Evolutionary conservation across 2,888 invertebrate species (phyloP).

Genomic region (Notocelia uddmanniana): DNA sequence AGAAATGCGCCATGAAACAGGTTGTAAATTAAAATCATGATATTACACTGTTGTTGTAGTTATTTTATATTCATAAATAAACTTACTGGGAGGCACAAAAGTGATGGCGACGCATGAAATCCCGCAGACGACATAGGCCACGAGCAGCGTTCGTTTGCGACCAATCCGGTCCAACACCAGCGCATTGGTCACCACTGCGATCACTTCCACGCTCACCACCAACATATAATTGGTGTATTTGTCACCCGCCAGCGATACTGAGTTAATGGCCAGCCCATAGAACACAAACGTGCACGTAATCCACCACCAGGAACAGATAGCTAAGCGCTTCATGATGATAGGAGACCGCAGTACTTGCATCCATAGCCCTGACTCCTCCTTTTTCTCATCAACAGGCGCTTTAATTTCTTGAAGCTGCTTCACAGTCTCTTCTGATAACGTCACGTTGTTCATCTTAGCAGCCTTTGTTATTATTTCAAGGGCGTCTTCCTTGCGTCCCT

Average conservation of each 20-base stretch:
- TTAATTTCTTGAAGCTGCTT: conserved; percentile 75
- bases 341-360: conserved; percentile 73
- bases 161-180: conserved; percentile 88
- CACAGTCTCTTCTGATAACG: conserved; percentile 76
- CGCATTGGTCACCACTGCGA: conserved; percentile 88
- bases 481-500: conserved; percentile 88
- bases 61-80: too few species aligned
- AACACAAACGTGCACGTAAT: conserved; percentile 92
- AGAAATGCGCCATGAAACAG: too few species aligned
- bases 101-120: conserved; percentile 81
- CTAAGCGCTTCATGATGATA: conserved; percentile 74
- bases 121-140: conserved; percentile 86
- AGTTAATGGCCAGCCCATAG: conserved; percentile 92
- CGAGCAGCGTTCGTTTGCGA: conserved; percentile 86
- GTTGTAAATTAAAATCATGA: too few species aligned
- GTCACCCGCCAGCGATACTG: conserved; percentile 90
- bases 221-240: conserved; percentile 92
- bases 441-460: conserved; percentile 87
- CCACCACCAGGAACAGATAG: conserved; percentile 88
- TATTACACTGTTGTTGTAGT: too few species aligned
- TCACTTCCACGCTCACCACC: conserved; percentile 89
- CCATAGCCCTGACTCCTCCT: conserved; percentile 64
- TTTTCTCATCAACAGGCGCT: conserved; percentile 60
- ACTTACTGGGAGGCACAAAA: conserved; percentile 80
- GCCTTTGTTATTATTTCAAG: conserved; percentile 87